Evolutionary conservation across 2,888 invertebrate species (phyloP).

Genomic region (Galerucella pusilla): DNA sequence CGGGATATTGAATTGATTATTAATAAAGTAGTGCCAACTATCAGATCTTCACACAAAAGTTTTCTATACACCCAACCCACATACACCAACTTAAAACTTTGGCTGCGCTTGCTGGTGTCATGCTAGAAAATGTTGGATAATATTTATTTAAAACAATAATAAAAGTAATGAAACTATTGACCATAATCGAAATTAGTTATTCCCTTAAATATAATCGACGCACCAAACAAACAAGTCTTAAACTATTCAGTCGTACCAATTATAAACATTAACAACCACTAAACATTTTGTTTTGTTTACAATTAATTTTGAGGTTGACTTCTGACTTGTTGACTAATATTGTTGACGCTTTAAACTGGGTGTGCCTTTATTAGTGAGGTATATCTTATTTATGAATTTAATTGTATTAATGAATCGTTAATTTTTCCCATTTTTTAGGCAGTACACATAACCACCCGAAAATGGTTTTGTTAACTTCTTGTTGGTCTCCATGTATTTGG

Average conservation of each 20-base stretch:
- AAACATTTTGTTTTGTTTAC: constrained; percentile 3
- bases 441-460: constrained; percentile 14
- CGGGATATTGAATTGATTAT: no score
- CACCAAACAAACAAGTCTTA: no score
- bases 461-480: constrained; percentile 80
- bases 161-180: no score
- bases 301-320: constrained; percentile 19
- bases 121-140: no score
- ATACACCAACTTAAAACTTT: no score
- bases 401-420: neutral
- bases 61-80: no score
- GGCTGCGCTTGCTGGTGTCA: no score
- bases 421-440: constrained; percentile 7
- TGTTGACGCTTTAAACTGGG: constrained; percentile 18
- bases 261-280: neutral
- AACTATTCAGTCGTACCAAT: neutral
- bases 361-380: constrained; percentile 24
- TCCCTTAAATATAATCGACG: no score
- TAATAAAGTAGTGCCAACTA: no score
- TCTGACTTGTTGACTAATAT: constrained; percentile 18
- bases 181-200: no score
- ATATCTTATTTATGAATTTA: neutral
- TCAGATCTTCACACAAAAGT: no score
- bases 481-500: constrained; percentile 92
- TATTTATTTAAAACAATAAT: no score